phyloP scores from a whole-genome alignment of 2,113 vertebrate genomes.

The Hemiprocne comata region DNA sequence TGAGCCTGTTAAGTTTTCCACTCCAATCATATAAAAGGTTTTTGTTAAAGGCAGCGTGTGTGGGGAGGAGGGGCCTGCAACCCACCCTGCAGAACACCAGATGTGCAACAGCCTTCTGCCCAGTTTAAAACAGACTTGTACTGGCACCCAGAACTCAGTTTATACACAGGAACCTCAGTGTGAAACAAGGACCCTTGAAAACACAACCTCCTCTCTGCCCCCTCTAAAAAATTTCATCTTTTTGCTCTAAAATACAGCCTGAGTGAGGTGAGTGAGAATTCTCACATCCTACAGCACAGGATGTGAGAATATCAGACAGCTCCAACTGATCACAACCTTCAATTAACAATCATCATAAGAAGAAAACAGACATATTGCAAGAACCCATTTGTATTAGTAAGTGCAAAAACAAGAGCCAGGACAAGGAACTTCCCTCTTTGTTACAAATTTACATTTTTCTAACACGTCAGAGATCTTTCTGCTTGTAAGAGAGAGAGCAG shows the following conservation, averaged over 20 bases:
- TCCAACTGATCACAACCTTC: not conserved
- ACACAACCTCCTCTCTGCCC: not conserved
- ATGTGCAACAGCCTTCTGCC: accelerated
- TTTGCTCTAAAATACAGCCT: not conserved
- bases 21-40: not conserved
- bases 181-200: not conserved
- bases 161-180: not conserved
- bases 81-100: not conserved
- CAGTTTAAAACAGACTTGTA: not conserved
- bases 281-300: not conserved
- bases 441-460: not conserved
- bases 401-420: constrained; percentile 16
- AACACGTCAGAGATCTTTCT: not conserved
- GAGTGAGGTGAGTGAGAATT: not conserved
- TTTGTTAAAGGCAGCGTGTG: not conserved
- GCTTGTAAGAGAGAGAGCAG: not conserved
- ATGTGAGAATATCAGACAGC: not conserved
- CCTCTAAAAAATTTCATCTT: not conserved
- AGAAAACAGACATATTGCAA: not conserved
- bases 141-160: not conserved
- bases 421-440: not conserved
- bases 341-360: not conserved
- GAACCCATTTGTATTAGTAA: constrained; percentile 1
- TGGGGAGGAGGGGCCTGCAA: not conserved
- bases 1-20: not conserved